Evolutionary conservation across 2,888 invertebrate species (phyloP).

Genomic region (Parthenolecanium corni): DNA sequence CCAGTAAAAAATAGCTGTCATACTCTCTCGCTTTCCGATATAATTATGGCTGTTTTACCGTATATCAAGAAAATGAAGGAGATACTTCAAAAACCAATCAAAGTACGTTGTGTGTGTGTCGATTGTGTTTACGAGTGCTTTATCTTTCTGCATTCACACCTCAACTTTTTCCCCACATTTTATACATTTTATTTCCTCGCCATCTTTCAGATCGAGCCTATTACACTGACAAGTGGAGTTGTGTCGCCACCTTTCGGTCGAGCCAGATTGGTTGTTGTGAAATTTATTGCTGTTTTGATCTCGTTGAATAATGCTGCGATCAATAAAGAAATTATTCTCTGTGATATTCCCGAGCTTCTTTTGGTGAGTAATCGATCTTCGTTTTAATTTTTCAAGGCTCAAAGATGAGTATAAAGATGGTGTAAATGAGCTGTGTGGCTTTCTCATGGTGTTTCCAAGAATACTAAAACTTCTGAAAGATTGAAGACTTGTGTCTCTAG

Average conservation of each 20-base stretch:
- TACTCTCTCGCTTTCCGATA: background rate
- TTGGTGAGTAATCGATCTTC: constrained; percentile 10
- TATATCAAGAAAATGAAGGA: constrained; percentile 10
- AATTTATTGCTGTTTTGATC: constrained; percentile 45
- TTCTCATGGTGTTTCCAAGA: too few species aligned
- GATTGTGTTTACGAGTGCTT: background rate
- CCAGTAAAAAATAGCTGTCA: background rate
- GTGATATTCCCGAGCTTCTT: constrained; percentile 25
- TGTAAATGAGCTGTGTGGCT: background rate
- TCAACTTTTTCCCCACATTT: background rate
- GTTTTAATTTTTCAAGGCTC: too few species aligned
- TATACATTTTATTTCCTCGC: background rate
- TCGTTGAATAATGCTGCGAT: constrained; percentile 17
- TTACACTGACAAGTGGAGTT: constrained; percentile 34
- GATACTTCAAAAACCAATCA: constrained; percentile 15
- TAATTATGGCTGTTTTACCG: constrained; percentile 11
- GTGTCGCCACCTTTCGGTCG: constrained; percentile 66
- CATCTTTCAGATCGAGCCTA: constrained; percentile 12
- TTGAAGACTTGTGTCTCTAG: too few species aligned
- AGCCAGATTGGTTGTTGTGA: constrained; percentile 66
- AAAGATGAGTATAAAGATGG: background rate
- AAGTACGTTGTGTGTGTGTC: constrained; percentile 2
- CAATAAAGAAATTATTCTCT: constrained; percentile 25
- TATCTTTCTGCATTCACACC: background rate
- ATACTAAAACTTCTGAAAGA: too few species aligned